Evolutionary conservation across 53 echinoderm and acorn worm genomes (phyloP), one percentile per base, ranked within the genome.

Genomic region (Glandiceps talaboti): DNA sequence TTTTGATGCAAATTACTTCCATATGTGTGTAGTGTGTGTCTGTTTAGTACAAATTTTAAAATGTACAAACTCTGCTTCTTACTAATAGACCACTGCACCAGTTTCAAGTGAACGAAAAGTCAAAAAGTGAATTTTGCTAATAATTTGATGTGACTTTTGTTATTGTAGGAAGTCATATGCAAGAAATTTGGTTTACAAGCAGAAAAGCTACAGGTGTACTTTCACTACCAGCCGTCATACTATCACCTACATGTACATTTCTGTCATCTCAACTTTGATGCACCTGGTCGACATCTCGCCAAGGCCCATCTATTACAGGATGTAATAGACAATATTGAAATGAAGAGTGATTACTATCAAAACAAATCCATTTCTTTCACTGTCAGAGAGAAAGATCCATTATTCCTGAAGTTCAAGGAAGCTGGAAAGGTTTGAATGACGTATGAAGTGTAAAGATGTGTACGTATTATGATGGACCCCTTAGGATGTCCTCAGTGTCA

Each of bases 141-240:
- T n/a, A n/a, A n/a, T n/a, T n/a, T n/a, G n/a, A n/a, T n/a, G n/a
- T n/a, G n/a, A n/a, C n/a, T n/a, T n/a, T n/a, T n/a, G n/a, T 20
- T 30, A 30, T 82, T 81, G 25, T 81, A 94, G 94, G 78, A 89
- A 79, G 89, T 83, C 25, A 83, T 97, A 31, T 27, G 79, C 74
- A 84, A 86, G 64, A 97, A 87, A 76, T 97, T 89, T 72, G 77
- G 33, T 0, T 74, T 97, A 10, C 78, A 86, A 73, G 0, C 80
- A 29, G 86, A 89, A n/a, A 80, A 97, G 29, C 81, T 97, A 31
- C 85, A 91, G 30, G 76, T 89, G 14, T 97, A 93, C 74, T 32
- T 91, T 0, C 97, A 93, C 91, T 97, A 97, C 91, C 97, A 97
- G 84, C 93, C 97, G 0, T 97, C 97, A 0, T 93, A 97, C 83